A percentile compares a stretch with the other conserved stretches of the same genome.
These are phyloP conservation scores for Macroteleia sp. DNA, from an alignment of 2,888 invertebrate genomes.

Conservation along the genomic window DNA sequence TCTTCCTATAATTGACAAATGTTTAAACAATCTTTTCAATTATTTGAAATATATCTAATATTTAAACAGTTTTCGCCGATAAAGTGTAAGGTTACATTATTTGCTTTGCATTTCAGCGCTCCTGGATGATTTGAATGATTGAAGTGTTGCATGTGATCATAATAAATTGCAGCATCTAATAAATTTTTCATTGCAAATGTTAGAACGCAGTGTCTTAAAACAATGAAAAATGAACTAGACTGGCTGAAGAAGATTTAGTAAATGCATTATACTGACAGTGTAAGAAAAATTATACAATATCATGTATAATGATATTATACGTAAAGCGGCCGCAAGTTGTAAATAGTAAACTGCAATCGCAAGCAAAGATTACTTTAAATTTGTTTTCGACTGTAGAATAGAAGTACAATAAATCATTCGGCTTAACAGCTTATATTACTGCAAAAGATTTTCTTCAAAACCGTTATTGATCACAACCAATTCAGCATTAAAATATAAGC, in stretches of 20 bases:
- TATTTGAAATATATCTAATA: no score
- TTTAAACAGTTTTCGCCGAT: no score
- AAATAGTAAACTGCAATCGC: slow-evolving; percentile 22
- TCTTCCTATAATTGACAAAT: no score
- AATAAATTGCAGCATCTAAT: slow-evolving; percentile 27
- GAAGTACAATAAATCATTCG: no score
- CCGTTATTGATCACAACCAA: no score
- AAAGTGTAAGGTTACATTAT: no score
- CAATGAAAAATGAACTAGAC: slow-evolving; percentile 38
- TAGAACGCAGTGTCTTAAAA: slow-evolving; percentile 22
- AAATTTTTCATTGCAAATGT: slow-evolving; percentile 33
- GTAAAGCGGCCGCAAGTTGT: neutral
- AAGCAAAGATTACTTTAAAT: neutral
- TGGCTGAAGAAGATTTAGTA: slow-evolving; percentile 30
- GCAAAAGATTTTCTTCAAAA: no score
- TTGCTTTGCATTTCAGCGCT: slow-evolving; percentile 43
- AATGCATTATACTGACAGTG: slow-evolving; percentile 25
- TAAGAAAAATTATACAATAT: slow-evolving; percentile 40
- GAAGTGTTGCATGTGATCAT: slow-evolving; percentile 26
- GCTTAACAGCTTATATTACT: no score
- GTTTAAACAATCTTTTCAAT: no score
- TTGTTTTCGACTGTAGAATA: no score
- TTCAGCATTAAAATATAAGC: no score
- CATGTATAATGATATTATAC: slow-evolving; percentile 5
- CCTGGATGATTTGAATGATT: slow-evolving; percentile 30